These are phyloP conservation scores for Rhinoraja longicauda DNA, from an alignment of 2,797 vertebrate genomes.

Conservation along the genomic window DNA sequence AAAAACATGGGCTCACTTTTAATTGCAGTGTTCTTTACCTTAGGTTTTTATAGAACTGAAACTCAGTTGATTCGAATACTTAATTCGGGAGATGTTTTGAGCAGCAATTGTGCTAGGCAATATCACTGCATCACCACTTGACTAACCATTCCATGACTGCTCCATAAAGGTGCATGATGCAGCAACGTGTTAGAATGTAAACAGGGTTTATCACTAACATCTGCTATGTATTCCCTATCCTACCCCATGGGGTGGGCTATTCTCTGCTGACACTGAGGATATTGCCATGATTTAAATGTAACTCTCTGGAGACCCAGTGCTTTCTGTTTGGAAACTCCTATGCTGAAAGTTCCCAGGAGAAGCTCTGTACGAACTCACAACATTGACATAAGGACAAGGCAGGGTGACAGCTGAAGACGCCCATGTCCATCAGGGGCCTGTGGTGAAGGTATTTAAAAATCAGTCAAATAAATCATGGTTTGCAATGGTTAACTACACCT, in stretches of 20 bases:
- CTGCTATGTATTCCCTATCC: slow-evolving; percentile 53
- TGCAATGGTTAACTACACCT: slow-evolving; percentile 40
- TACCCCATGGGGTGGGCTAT: slow-evolving; percentile 56
- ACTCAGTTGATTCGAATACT: background rate
- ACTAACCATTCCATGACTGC: slow-evolving; percentile 22
- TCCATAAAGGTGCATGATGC: slow-evolving; percentile 34
- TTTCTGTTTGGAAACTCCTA: slow-evolving; percentile 44
- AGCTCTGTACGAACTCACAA: slow-evolving; percentile 47
- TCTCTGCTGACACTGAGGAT: slow-evolving; percentile 53
- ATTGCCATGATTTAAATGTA: slow-evolving; percentile 52
- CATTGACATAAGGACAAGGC: slow-evolving; percentile 54
- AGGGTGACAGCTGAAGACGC: slow-evolving; percentile 51
- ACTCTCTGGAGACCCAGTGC: slow-evolving; percentile 48
- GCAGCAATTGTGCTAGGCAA: background rate
- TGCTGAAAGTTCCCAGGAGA: slow-evolving; percentile 50
- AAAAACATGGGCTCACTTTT: background rate
- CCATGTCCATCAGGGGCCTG: slow-evolving; percentile 46
- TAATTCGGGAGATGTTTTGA: background rate
- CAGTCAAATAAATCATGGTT: slow-evolving; percentile 49
- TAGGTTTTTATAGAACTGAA: background rate
- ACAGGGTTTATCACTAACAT: slow-evolving; percentile 57
- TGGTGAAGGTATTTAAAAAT: slow-evolving; percentile 51
- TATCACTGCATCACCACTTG: background rate
- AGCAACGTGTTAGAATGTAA: slow-evolving; percentile 44
- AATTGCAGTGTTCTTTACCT: background rate